These are phyloP conservation scores for Montipora capricornis DNA, from an alignment of 64 coral and sea anemone species.

Conservation along the genomic window DNA sequence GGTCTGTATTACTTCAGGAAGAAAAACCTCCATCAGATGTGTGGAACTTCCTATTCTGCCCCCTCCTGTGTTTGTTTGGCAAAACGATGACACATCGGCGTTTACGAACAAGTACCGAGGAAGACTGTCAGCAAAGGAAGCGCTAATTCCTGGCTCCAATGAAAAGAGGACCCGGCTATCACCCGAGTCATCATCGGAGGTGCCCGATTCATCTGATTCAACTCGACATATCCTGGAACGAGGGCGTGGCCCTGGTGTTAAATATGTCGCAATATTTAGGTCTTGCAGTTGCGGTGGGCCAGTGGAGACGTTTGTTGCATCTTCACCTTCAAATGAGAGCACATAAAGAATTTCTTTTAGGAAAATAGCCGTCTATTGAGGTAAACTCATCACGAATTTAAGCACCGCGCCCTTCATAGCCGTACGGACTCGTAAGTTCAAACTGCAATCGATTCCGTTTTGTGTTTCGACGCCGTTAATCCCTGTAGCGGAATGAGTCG, in stretches of 20 bases:
- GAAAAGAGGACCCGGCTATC: constrained; percentile 12
- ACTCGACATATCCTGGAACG: background rate
- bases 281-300: background rate
- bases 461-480: too few species aligned
- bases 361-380: background rate
- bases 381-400: background rate
- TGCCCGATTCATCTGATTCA: background rate
- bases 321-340: constrained; percentile 1
- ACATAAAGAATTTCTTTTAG: background rate
- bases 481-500: too few species aligned
- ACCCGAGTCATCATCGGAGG: background rate
- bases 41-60: background rate
- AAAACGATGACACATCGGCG: constrained; percentile 19
- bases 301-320: background rate
- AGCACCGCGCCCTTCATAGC: too few species aligned
- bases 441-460: too few species aligned
- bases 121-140: constrained; percentile 1
- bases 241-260: constrained; percentile 26
- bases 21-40: constrained; percentile 10
- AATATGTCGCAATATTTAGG: constrained; percentile 14
- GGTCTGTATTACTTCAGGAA: constrained; percentile 14
- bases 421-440: too few species aligned
- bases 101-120: constrained; percentile 34
- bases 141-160: constrained; percentile 4
- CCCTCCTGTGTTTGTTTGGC: background rate